Conservation (phyloP, 1,140 invertebrate species). For the Caerostris darwini region DNA sequence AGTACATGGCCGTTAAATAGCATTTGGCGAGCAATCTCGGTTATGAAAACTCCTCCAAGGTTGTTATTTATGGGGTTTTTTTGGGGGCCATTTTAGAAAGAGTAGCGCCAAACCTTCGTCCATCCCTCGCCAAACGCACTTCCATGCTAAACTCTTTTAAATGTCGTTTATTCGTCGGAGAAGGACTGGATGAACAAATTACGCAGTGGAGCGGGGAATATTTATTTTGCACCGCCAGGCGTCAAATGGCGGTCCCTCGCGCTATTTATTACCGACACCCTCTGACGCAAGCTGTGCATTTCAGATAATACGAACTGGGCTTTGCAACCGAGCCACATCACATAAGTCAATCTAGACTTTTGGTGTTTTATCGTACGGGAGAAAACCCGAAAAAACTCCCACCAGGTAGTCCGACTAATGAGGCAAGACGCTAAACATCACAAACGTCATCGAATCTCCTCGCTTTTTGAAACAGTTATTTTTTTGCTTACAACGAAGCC, state of each 20-base stretch:
- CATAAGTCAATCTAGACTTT: slow-evolving; percentile 55
- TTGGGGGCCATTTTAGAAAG: slow-evolving; percentile 5
- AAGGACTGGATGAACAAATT: slow-evolving; percentile 22
- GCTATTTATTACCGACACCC: slow-evolving; percentile 43
- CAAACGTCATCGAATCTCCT: too few species aligned
- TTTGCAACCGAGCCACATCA: not conserved
- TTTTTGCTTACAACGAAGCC: too few species aligned
- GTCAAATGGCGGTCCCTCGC: slow-evolving; percentile 52
- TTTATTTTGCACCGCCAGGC: slow-evolving; percentile 60
- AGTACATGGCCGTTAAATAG: slow-evolving; percentile 7
- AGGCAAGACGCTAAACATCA: too few species aligned
- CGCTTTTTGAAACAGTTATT: too few species aligned
- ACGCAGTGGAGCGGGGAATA: slow-evolving; percentile 55
- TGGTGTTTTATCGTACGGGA: too few species aligned
- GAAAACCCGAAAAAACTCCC: too few species aligned
- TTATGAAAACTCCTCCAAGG: not conserved
- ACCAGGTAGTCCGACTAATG: too few species aligned
- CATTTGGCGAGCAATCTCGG: not conserved
- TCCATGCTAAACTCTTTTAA: slow-evolving; percentile 64
- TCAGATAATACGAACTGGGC: slow-evolving; percentile 53
- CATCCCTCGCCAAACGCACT: not conserved
- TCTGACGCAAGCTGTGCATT: slow-evolving; percentile 38
- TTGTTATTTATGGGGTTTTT: slow-evolving; percentile 34
- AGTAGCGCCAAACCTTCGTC: not conserved
- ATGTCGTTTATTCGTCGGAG: slow-evolving; percentile 14